These are phyloP conservation scores for Pseudotriccus pelzelni DNA, from an alignment of 2,797 vertebrate genomes.

Conservation along the genomic window DNA sequence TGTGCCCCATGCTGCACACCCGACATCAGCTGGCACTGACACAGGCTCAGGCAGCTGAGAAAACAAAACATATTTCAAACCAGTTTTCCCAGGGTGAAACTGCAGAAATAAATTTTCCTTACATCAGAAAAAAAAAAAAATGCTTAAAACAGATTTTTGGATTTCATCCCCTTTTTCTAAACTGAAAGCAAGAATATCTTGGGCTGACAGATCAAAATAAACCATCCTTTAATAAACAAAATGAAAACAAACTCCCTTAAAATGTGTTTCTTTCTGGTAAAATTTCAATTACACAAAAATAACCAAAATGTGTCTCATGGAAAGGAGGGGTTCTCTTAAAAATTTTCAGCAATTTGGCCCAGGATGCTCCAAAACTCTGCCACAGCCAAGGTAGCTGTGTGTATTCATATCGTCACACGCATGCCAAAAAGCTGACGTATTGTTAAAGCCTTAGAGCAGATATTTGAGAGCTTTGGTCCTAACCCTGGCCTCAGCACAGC, in stretches of 20 bases:
- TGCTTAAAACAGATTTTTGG: background rate
- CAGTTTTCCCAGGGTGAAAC: background rate
- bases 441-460: background rate
- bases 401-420: rapidly evolving
- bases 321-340: background rate
- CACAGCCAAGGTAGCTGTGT: background rate
- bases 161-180: background rate
- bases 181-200: background rate
- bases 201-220: background rate
- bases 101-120: background rate
- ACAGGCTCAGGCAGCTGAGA: background rate
- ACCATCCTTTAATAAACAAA: background rate
- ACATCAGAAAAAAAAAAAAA: background rate
- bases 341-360: rapidly evolving
- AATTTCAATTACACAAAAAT: background rate
- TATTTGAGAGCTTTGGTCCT: background rate
- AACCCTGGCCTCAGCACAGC: background rate
- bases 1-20: rapidly evolving
- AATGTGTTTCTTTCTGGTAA: background rate
- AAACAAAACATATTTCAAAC: background rate
- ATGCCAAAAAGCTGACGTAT: background rate
- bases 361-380: background rate
- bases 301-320: rapidly evolving
- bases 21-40: rapidly evolving
- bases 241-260: background rate